Percentiles rank a stretch among this genome's conserved stretches.
Conservation (phyloP, 2,888 invertebrate genomes). For the Pediacus dermestoides region DNA sequence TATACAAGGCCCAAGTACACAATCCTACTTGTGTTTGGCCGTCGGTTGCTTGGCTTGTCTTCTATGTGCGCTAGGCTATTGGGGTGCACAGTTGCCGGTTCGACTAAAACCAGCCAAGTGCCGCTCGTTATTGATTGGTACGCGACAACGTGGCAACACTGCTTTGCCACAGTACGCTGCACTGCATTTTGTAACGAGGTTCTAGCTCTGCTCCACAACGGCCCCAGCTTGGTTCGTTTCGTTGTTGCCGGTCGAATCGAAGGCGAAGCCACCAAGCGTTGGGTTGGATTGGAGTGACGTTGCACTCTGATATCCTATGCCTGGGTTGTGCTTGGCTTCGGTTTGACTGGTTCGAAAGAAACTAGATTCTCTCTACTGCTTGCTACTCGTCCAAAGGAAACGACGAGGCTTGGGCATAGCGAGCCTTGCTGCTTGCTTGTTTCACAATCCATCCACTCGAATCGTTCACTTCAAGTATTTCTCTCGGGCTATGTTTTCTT, state of each 20-base stretch:
- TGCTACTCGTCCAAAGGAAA: not conserved
- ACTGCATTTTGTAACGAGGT: constrained; percentile 36
- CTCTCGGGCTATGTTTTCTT: too few relatives aligned
- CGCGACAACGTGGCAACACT: constrained; percentile 39
- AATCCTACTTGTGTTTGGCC: too few relatives aligned
- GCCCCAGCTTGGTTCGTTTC: constrained; percentile 12
- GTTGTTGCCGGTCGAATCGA: constrained; percentile 12
- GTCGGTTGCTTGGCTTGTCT: constrained; percentile 4
- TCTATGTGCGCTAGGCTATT: not conserved
- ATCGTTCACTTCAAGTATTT: too few relatives aligned
- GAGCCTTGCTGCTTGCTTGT: too few relatives aligned
- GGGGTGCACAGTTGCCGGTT: constrained; percentile 34
- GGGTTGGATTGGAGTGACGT: constrained; percentile 22
- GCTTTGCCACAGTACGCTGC: constrained; percentile 45
- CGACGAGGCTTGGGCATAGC: not conserved
- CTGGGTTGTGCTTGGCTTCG: too few relatives aligned
- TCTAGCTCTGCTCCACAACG: constrained; percentile 12
- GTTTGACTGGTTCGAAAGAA: too few relatives aligned
- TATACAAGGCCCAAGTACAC: too few relatives aligned
- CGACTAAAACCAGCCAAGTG: constrained; percentile 32
- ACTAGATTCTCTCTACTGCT: not conserved
- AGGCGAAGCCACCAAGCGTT: constrained; percentile 3
- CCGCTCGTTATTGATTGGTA: constrained; percentile 47
- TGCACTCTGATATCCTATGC: constrained; percentile 29
- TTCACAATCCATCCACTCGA: too few relatives aligned